Conservation (phyloP, 2,888 invertebrate genomes). For the Empis livida region DNA sequence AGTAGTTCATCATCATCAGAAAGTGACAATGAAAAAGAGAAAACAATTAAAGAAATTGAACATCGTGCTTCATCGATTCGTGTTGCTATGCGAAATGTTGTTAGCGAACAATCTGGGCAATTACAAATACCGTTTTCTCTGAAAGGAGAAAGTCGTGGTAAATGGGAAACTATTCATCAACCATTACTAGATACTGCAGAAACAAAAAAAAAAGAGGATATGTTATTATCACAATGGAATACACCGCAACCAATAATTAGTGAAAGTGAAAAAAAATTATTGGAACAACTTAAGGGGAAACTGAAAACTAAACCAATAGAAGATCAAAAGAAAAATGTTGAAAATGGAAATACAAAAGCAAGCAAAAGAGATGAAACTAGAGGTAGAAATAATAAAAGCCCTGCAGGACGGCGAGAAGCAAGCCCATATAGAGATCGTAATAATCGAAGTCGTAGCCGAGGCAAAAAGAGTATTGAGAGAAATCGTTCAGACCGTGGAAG, state of each 20-base stretch:
- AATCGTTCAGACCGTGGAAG: no score
- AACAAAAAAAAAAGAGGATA: conserved; percentile 38
- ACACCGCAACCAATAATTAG: conserved; percentile 42
- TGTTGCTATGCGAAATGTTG: conserved; percentile 49
- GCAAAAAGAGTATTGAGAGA: no score
- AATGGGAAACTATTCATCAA: conserved; percentile 9
- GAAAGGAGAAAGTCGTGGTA: background rate
- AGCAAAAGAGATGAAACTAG: conserved; percentile 13
- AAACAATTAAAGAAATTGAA: conserved; percentile 11
- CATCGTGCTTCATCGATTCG: conserved; percentile 48
- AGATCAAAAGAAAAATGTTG: conserved; percentile 13
- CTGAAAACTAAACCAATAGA: conserved; percentile 25
- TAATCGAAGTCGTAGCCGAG: conserved; percentile 21
- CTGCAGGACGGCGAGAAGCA: conserved; percentile 1
- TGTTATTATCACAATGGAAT: conserved; percentile 43
- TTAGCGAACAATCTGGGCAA: conserved; percentile 28
- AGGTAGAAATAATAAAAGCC: conserved; percentile 20
- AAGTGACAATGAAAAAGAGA: conserved; percentile 13
- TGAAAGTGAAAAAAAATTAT: conserved; percentile 43
- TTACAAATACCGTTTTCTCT: conserved; percentile 12
- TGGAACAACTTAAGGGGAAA: conserved; percentile 38
- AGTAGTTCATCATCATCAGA: conserved; percentile 24
- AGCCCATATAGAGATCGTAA: conserved; percentile 18
- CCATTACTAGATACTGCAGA: conserved; percentile 16
- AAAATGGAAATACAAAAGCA: conserved; percentile 20